phyloP scores from a whole-genome alignment of 35 echinoderm and acorn worm species.

The Heliocidaris tuberculata region DNA sequence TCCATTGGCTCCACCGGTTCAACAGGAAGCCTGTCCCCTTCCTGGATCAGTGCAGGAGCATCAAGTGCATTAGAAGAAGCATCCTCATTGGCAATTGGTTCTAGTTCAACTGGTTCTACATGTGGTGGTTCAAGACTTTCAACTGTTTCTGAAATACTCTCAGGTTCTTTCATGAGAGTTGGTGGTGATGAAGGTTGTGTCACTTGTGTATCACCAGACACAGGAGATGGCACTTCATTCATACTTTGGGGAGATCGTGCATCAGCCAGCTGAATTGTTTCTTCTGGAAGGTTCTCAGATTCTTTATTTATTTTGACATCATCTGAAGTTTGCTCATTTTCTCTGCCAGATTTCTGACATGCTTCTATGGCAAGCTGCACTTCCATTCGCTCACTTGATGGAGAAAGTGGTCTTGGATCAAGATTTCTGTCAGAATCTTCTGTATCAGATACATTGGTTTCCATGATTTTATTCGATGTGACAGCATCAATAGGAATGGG shows the following conservation, averaged over 20 bases:
- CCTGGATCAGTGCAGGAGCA: constrained; percentile 17
- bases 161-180: constrained; percentile 13
- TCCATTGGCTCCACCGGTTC: neutral
- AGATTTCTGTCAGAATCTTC: neutral
- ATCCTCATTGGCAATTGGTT: neutral
- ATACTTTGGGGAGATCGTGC: neutral
- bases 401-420: neutral
- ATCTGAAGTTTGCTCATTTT: neutral
- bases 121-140: neutral
- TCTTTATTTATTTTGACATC: neutral
- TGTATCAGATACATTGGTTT: neutral
- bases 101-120: constrained; percentile 10
- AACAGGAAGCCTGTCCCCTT: neutral
- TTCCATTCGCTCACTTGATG: neutral
- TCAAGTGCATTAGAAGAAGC: neutral
- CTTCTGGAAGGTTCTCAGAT: constrained; percentile 16
- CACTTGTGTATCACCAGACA: neutral
- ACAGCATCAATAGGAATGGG: neutral
- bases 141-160: neutral
- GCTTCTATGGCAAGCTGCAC: constrained; percentile 7
- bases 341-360: neutral
- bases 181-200: constrained; percentile 12
- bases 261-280: neutral
- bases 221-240: neutral
- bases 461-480: neutral